phyloP scores from a whole-genome alignment of 1,140 invertebrate species.

The Laupala kohalensis region DNA sequence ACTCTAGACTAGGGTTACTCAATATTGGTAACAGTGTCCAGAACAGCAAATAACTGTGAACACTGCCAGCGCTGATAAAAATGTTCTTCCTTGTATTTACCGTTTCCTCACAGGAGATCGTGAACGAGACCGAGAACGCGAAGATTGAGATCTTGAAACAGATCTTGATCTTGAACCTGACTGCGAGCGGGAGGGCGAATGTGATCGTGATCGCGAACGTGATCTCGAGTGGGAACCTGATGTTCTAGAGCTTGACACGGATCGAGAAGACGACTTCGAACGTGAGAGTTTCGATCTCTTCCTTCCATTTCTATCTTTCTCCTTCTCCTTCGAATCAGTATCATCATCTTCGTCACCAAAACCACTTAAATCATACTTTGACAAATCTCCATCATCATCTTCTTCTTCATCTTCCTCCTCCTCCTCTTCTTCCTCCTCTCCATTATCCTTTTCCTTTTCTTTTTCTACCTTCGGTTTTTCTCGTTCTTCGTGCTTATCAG shows the following conservation, averaged over 20 bases:
- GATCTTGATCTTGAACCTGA: neutral
- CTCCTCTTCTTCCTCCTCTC: slow-evolving; percentile 2
- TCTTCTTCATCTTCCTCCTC: slow-evolving; percentile 10
- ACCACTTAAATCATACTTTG: slow-evolving; percentile 68
- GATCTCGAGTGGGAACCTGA: neutral
- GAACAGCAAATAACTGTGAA: too few species aligned
- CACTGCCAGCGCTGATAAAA: too few species aligned
- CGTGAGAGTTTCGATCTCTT: neutral
- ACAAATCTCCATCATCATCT: slow-evolving; percentile 58
- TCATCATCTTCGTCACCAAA: slow-evolving; percentile 40
- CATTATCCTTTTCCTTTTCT: slow-evolving; percentile 10
- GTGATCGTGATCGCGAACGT: slow-evolving; percentile 6
- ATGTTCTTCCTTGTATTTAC: neutral
- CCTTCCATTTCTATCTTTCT: slow-evolving; percentile 5
- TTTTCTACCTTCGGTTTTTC: slow-evolving; percentile 21
- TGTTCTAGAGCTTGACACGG: neutral
- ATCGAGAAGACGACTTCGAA: neutral
- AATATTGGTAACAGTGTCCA: neutral
- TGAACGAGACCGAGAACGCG: neutral
- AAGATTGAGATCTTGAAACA: neutral
- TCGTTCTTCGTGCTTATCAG: slow-evolving; percentile 31
- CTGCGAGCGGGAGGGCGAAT: neutral
- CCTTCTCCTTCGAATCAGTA: neutral
- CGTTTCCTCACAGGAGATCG: neutral
- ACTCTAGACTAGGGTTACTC: neutral